These are phyloP conservation scores for Sitta carolinensis DNA, from an alignment of 2,797 vertebrate genomes.

Conservation along the genomic window DNA sequence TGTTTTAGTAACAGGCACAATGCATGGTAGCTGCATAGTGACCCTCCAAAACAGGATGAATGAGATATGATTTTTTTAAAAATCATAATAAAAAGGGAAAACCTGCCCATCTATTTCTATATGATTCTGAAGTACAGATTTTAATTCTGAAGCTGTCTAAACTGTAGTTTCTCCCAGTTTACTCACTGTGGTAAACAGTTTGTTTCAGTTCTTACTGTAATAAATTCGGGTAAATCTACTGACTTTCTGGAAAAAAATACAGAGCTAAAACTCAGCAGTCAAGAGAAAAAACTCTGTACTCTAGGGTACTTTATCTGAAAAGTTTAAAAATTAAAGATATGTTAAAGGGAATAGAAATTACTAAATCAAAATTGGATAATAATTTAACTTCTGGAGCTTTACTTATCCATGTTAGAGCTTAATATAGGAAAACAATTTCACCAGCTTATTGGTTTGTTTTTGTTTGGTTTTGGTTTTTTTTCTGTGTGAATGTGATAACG, in stretches of 20 bases:
- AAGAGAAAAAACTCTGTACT: background rate
- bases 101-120: background rate
- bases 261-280: background rate
- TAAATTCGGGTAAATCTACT: background rate
- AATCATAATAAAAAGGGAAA: background rate
- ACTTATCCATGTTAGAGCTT: background rate
- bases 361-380: background rate
- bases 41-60: background rate
- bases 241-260: background rate
- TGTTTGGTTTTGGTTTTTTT: background rate
- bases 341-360: background rate
- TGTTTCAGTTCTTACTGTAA: background rate
- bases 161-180: background rate
- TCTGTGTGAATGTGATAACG: background rate
- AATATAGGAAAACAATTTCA: slow-evolving; percentile 25
- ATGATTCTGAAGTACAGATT: background rate
- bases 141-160: background rate
- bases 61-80: no score
- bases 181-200: background rate
- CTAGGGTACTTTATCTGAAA: background rate
- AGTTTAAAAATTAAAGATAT: background rate
- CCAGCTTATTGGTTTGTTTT: background rate
- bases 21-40: background rate
- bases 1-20: background rate
- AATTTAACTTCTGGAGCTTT: background rate